phyloP scores from a whole-genome alignment of 2,888 invertebrate species.

The Tricholauxania praeusta region DNA sequence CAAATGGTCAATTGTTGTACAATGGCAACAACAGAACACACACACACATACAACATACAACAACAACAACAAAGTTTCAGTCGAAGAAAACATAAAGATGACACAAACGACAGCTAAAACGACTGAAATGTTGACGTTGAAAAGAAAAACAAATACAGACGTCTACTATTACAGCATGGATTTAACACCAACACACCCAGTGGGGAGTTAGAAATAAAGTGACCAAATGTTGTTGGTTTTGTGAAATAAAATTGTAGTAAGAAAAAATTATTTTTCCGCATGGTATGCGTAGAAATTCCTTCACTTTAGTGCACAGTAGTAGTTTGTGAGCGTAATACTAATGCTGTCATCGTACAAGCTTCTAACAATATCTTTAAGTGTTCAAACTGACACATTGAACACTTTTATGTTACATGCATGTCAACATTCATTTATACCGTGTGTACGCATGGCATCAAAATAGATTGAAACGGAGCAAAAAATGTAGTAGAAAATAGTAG shows the following conservation, averaged over 20 bases:
- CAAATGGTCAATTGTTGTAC: slow-evolving; percentile 17
- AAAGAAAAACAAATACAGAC: background rate
- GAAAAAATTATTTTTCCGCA: no score
- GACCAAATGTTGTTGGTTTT: no score
- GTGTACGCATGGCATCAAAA: background rate
- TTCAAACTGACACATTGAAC: slow-evolving; percentile 32
- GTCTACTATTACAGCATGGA: no score
- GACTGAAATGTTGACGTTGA: background rate
- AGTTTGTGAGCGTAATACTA: background rate
- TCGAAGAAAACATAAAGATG: slow-evolving; percentile 2
- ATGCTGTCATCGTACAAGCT: slow-evolving; percentile 21
- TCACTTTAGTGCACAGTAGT: no score
- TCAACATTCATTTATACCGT: background rate
- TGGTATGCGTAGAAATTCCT: no score
- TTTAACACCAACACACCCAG: background rate
- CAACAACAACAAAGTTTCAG: no score
- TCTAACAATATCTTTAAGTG: slow-evolving; percentile 28
- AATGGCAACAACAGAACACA: background rate
- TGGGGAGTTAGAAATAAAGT: no score
- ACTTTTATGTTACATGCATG: slow-evolving; percentile 30
- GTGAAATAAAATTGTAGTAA: no score
- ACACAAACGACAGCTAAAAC: slow-evolving; percentile 7
- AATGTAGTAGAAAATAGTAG: background rate
- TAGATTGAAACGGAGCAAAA: background rate
- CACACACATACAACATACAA: no score